phyloP scores from a whole-genome alignment of 2,888 invertebrate species.

The Thyatira batis region DNA sequence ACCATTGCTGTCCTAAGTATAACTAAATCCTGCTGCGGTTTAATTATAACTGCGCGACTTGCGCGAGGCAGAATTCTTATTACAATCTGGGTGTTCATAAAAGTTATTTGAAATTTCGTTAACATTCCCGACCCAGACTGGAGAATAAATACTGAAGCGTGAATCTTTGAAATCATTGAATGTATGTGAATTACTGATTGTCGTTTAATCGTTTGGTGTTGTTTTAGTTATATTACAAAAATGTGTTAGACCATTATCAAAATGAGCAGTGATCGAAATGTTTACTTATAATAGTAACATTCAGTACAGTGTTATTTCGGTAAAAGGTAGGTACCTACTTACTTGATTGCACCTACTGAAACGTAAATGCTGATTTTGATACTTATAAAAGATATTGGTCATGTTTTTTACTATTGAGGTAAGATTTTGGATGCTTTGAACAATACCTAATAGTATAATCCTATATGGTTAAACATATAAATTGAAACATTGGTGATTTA shows the following conservation, averaged over 20 bases:
- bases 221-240: not conserved
- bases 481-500: slow-evolving; percentile 30
- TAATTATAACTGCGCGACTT: slow-evolving; percentile 16
- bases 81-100: slow-evolving; percentile 22
- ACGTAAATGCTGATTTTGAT: too few relatives aligned
- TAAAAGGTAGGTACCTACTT: not conserved
- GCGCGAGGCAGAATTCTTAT: slow-evolving; percentile 12
- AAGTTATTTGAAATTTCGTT: slow-evolving; percentile 39
- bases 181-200: not conserved
- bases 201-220: not conserved
- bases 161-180: not conserved
- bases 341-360: not conserved
- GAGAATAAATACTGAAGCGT: not conserved
- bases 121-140: slow-evolving; percentile 59
- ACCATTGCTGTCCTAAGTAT: not conserved
- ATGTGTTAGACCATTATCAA: not conserved
- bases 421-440: not conserved
- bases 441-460: too few relatives aligned
- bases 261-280: not conserved
- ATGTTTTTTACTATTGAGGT: not conserved
- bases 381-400: not conserved
- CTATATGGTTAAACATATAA: not conserved
- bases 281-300: not conserved
- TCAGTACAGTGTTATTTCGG: not conserved
- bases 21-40: not conserved